A percentile compares a stretch with the other conserved stretches of the same genome.
These are phyloP conservation scores for Actinopyga echinites DNA, from an alignment of 53 echinoderm and acorn worm species.

Conservation along the genomic window DNA sequence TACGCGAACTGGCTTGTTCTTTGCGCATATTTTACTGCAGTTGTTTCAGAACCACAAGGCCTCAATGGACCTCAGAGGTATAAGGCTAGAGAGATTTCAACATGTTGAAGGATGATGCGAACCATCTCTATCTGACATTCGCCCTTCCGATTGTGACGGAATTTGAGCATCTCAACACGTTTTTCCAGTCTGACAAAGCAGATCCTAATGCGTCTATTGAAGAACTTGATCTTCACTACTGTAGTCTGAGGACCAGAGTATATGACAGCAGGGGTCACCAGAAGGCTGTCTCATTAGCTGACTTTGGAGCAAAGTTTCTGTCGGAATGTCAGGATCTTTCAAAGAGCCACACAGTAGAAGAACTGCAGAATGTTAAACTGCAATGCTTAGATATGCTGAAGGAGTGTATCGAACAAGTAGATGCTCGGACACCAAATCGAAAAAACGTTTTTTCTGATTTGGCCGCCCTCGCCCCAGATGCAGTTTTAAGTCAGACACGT, in stretches of 20 bases:
- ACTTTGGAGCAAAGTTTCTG: conserved; percentile 27
- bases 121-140: conserved; percentile 20
- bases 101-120: conserved; percentile 20
- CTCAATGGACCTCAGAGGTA: conserved; percentile 1
- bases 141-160: conserved; percentile 24
- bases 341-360: neutral
- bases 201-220: neutral
- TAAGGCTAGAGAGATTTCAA: conserved; percentile 28
- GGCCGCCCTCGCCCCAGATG: neutral
- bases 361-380: neutral
- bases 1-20: conserved; percentile 14
- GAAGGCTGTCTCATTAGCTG: neutral
- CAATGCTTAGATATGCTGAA: conserved; percentile 4
- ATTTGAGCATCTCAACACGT: conserved; percentile 34
- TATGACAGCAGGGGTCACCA: conserved; percentile 1
- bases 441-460: neutral
- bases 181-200: conserved; percentile 26
- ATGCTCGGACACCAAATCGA: neutral
- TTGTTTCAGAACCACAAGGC: neutral
- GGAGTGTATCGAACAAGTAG: conserved; percentile 19
- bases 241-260: conserved; percentile 21
- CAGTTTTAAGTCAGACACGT: conserved; percentile 12
- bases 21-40: neutral
- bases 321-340: neutral
- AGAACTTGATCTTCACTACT: conserved; percentile 20